These are phyloP conservation scores for Pluvianellus socialis DNA, from an alignment of 2,113 vertebrate genomes.

Conservation along the genomic window DNA sequence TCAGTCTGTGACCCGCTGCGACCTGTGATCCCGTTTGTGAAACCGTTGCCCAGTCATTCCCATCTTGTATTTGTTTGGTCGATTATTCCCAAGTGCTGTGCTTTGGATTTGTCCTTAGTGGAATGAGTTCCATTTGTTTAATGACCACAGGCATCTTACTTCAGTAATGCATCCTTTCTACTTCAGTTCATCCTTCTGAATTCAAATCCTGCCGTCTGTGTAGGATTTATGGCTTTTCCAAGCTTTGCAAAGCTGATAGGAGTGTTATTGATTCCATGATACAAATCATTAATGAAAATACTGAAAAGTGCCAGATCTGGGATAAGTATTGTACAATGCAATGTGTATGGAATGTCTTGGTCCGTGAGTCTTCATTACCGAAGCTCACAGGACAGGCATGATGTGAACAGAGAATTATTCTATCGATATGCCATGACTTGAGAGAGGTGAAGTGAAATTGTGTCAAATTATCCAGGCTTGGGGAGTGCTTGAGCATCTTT, in stretches of 20 bases:
- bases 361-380: not conserved
- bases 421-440: not conserved
- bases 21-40: not conserved
- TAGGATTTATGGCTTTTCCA: not conserved
- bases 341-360: not conserved
- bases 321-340: not conserved
- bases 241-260: not conserved
- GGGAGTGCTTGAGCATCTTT: not conserved
- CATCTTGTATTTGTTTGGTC: not conserved
- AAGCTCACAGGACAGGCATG: not conserved
- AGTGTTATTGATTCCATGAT: not conserved
- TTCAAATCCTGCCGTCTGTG: not conserved
- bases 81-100: not conserved
- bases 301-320: not conserved
- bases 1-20: not conserved
- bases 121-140: not conserved
- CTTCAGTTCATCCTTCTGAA: not conserved
- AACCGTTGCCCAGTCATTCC: not conserved
- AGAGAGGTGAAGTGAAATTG: not conserved
- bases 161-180: not conserved
- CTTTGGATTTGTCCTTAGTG: not conserved
- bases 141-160: not conserved
- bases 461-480: not conserved
- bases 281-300: not conserved
- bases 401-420: not conserved